These are phyloP conservation scores for Arvicanthis niloticus DNA, from an alignment of 2,113 vertebrate species.

Conservation along the genomic window DNA sequence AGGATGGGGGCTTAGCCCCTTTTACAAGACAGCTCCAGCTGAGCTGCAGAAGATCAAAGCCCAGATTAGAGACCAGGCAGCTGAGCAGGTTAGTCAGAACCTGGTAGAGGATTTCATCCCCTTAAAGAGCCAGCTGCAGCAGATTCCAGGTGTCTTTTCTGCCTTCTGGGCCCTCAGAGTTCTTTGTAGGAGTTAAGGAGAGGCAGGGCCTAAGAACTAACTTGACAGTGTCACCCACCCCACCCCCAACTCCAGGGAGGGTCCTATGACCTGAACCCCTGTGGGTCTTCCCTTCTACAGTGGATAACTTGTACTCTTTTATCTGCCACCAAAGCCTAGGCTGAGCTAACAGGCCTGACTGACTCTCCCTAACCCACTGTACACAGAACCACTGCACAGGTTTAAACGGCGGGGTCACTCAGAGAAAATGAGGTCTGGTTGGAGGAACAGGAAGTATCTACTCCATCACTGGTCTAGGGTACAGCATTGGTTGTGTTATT, in stretches of 20 bases:
- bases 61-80: not conserved
- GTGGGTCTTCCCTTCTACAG: not conserved
- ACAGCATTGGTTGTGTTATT: not conserved
- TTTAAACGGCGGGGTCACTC: fast-evolving
- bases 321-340: not conserved
- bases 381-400: not conserved
- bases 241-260: not conserved
- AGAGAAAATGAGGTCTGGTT: not conserved
- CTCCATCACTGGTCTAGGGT: not conserved
- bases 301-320: not conserved
- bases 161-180: too few species aligned
- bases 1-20: not conserved
- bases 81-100: not conserved
- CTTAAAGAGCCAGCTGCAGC: not conserved
- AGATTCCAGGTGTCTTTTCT: not conserved
- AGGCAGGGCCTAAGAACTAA: not conserved
- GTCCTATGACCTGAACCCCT: not conserved
- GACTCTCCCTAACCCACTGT: fast-evolving
- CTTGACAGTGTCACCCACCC: not conserved
- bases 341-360: not conserved
- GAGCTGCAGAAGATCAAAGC: not conserved
- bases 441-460: not conserved
- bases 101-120: not conserved
- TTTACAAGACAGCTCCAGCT: not conserved
- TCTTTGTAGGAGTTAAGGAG: not conserved